A percentile compares a stretch with the other conserved stretches of the same genome.
Conservation (phyloP, 2,888 invertebrate species). For the Nephrotoma flavescens region DNA sequence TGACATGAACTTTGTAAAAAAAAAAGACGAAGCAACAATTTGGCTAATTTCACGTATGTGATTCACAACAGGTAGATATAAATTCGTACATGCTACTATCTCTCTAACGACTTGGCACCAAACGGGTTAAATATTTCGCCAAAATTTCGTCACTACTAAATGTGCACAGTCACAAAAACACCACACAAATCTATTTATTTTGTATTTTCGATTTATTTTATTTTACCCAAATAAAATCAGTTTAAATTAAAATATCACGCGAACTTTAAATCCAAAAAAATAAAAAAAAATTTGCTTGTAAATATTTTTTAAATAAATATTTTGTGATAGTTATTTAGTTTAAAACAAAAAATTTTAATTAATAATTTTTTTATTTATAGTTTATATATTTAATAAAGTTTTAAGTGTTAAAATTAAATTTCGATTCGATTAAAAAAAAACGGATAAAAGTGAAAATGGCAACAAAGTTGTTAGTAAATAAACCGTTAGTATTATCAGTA, state of each 20-base stretch:
- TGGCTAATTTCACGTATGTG: not conserved
- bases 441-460: not conserved
- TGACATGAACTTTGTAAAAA: not conserved
- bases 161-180: not conserved
- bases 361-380: not conserved
- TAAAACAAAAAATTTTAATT: not conserved
- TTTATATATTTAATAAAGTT: not conserved
- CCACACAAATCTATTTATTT: not conserved
- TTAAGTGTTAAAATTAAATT: not conserved
- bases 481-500: not conserved
- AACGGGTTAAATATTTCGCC: not conserved
- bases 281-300: not conserved
- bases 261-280: not conserved
- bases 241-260: not conserved
- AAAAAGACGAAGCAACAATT: not conserved
- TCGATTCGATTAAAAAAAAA: not conserved
- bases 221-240: not conserved
- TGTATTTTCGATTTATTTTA: not conserved
- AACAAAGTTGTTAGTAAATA: not conserved
- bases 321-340: not conserved
- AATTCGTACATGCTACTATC: not conserved
- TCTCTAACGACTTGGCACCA: not conserved
- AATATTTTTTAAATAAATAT: not conserved
- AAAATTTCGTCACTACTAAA: not conserved
- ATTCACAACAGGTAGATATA: not conserved